Percentiles rank a stretch among this genome's conserved stretches.
Evolutionary conservation across 2,797 vertebrate species (phyloP).

Genomic region (Mionectes olivaceus): DNA sequence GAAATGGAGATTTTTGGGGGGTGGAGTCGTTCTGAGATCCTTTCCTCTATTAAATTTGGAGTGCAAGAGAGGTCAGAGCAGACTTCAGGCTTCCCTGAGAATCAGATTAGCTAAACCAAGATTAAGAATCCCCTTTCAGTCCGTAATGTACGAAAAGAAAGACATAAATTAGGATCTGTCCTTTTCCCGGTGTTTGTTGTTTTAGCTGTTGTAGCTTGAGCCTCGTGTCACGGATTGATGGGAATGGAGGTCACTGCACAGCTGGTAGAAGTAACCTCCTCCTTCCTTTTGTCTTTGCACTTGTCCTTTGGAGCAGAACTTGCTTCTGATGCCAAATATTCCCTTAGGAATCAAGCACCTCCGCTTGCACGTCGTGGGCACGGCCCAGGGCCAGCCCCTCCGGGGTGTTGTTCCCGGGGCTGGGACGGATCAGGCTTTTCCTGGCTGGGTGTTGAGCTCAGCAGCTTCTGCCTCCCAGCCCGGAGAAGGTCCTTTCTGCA

Average conservation of each 20-base stretch:
- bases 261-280: constrained; percentile 6
- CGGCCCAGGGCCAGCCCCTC: not conserved
- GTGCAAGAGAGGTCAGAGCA: not conserved
- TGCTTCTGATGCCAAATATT: constrained; percentile 58
- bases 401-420: not conserved
- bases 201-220: not conserved
- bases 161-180: not conserved
- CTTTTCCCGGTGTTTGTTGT: not conserved
- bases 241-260: constrained; percentile 12
- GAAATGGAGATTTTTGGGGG: not conserved
- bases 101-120: not conserved
- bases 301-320: not conserved
- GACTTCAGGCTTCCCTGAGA: not conserved
- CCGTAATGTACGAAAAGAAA: not conserved
- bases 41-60: not conserved
- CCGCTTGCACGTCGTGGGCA: not conserved
- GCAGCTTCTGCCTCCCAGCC: not conserved
- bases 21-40: not conserved
- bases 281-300: constrained; percentile 44
- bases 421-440: not conserved
- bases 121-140: not conserved
- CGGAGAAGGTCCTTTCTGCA: not conserved
- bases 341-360: not conserved
- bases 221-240: not conserved
- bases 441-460: not conserved